A percentile compares a stretch with the other conserved stretches of the same genome.
phyloP scores from a whole-genome alignment of 2,797 vertebrate genomes.

The Salmo trutta region DNA sequence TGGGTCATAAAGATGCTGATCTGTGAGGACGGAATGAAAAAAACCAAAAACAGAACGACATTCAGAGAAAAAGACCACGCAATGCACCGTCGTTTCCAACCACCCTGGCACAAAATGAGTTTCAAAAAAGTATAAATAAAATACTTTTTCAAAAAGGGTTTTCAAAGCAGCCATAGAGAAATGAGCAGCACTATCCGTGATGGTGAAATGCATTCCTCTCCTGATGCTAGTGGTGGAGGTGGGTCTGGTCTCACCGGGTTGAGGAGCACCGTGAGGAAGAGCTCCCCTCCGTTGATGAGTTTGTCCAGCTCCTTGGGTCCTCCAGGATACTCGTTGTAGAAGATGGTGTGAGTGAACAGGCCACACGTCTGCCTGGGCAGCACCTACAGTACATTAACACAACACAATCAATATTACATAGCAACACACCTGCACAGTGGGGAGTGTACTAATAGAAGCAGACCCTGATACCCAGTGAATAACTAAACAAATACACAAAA shows the following conservation, averaged over 20 bases:
- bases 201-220: no score
- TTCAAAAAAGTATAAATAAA: no score
- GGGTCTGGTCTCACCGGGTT: conserved; percentile 86
- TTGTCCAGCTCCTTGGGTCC: conserved; percentile 95
- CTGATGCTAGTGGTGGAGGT: not conserved
- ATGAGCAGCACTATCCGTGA: no score
- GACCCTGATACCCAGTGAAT: no score
- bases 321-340: conserved; percentile 96
- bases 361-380: conserved; percentile 95
- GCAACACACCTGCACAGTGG: no score
- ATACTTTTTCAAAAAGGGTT: not conserved
- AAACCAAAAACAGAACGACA: not conserved
- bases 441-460: no score
- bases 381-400: conserved; percentile 75
- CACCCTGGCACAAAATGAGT: not conserved
- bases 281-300: conserved; percentile 95
- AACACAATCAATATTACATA: not conserved
- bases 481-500: no score
- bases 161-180: not conserved
- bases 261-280: conserved; percentile 94
- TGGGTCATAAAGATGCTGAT: conserved; percentile 99
- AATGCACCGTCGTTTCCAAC: not conserved
- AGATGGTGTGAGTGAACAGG: conserved; percentile 98
- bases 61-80: not conserved
- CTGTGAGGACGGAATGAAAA: conserved; percentile 58